Conservation (phyloP, 2,113 vertebrate genomes). For the Pelecanoides urinatrix region DNA sequence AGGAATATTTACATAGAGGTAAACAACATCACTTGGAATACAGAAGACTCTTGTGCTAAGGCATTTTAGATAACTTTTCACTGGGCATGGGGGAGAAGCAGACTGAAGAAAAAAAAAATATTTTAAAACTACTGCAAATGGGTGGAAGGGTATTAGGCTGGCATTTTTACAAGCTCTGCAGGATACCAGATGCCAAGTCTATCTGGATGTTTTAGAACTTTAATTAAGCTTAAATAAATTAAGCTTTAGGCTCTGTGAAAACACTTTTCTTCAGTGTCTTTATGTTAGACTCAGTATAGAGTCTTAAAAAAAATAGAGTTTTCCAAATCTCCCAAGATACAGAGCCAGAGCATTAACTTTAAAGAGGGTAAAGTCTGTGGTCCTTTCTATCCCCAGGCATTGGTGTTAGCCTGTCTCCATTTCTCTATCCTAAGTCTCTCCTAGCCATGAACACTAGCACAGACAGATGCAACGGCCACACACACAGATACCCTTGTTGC, state of each 20-base stretch:
- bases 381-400: not conserved
- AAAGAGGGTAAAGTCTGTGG: not conserved
- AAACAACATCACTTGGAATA: not conserved
- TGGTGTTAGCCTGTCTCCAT: not conserved
- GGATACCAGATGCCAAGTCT: not conserved
- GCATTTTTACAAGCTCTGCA: not conserved
- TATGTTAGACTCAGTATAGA: not conserved
- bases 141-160: not conserved
- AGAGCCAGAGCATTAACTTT: not conserved
- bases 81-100: not conserved
- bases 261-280: not conserved
- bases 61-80: not conserved
- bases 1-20: not conserved
- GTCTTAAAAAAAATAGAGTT: not conserved
- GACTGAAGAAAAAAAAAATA: not conserved
- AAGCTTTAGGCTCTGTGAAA: not conserved
- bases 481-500: not conserved
- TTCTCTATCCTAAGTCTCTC: not conserved
- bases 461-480: not conserved
- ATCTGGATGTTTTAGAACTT: not conserved
- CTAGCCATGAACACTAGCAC: not conserved
- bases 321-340: not conserved
- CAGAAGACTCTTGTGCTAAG: not conserved
- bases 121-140: not conserved
- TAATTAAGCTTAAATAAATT: not conserved